phyloP scores from a whole-genome alignment of 2,888 invertebrate species.

The Nemoura dubitans region DNA sequence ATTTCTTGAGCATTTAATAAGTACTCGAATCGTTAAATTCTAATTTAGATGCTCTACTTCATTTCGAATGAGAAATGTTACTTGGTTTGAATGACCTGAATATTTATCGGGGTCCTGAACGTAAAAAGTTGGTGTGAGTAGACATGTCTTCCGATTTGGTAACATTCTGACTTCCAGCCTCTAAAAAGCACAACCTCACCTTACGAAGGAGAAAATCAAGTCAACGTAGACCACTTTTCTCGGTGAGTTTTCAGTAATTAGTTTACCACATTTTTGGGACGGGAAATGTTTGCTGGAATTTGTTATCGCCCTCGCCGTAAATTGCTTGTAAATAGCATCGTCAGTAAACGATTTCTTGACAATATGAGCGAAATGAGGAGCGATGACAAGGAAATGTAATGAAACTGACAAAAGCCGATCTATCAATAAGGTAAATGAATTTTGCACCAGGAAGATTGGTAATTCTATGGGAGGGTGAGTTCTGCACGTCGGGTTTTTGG shows the following conservation, averaged over 20 bases:
- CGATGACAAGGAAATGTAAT: conserved; percentile 28
- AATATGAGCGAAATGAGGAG: not conserved
- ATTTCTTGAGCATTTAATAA: not conserved
- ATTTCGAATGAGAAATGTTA: too few species aligned
- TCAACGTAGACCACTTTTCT: not conserved
- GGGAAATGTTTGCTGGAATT: conserved; percentile 7
- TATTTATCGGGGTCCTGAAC: not conserved
- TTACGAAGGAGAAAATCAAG: not conserved
- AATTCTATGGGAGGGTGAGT: not conserved
- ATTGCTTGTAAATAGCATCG: conserved; percentile 30
- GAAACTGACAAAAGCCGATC: conserved; percentile 35
- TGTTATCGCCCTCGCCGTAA: not conserved
- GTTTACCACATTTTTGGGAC: not conserved
- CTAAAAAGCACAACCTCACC: too few species aligned
- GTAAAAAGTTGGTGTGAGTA: not conserved
- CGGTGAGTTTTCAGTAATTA: not conserved
- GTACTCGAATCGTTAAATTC: too few species aligned
- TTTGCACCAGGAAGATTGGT: not conserved
- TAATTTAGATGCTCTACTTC: too few species aligned
- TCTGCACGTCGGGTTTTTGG: not conserved
- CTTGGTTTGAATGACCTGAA: too few species aligned
- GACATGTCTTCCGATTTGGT: too few species aligned
- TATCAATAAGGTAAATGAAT: conserved; percentile 36
- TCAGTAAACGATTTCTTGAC: conserved; percentile 21
- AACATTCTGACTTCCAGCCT: too few species aligned